These are phyloP conservation scores for Drosophila borealis DNA, from an alignment of 2,888 invertebrate genomes.

Conservation along the genomic window DNA sequence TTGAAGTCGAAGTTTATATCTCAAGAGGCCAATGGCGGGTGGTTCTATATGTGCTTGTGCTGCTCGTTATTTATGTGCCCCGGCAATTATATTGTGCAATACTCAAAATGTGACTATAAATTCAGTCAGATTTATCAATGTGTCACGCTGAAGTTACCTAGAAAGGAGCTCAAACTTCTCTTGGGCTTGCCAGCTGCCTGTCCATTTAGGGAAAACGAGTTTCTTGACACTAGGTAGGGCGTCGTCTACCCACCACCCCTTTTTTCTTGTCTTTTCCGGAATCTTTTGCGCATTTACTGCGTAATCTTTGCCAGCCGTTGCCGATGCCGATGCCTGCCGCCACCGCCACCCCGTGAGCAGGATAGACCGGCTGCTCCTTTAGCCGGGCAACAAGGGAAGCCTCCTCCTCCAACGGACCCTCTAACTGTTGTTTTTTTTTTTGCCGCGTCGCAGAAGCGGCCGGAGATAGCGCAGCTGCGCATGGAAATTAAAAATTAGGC, in stretches of 20 bases:
- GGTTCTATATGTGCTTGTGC: conserved; percentile 31
- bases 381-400: conserved; percentile 26
- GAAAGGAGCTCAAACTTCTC: conserved; percentile 10
- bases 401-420: conserved; percentile 49
- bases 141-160: conserved; percentile 49
- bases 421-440: conserved; percentile 22
- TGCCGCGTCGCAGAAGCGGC: conserved; percentile 33
- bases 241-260: conserved; percentile 57
- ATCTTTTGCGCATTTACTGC: conserved; percentile 58
- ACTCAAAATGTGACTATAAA: conserved; percentile 50
- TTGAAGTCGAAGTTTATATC: conserved; percentile 22
- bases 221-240: conserved; percentile 40
- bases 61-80: conserved; percentile 45
- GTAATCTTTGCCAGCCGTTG: conserved; percentile 32
- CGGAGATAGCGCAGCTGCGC: conserved; percentile 68
- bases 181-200: conserved; percentile 53
- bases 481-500: conserved; percentile 61
- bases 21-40: conserved; percentile 54
- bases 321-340: conserved; percentile 42
- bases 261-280: conserved; percentile 38
- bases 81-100: conserved; percentile 48
- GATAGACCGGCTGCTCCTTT: conserved; percentile 73
- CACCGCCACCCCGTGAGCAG: conserved; percentile 70
- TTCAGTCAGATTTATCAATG: conserved; percentile 66
- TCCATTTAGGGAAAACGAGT: conserved; percentile 74